Evolutionary conservation across 2,888 invertebrate species (phyloP).

Genomic region (Phorcus lineatus): DNA sequence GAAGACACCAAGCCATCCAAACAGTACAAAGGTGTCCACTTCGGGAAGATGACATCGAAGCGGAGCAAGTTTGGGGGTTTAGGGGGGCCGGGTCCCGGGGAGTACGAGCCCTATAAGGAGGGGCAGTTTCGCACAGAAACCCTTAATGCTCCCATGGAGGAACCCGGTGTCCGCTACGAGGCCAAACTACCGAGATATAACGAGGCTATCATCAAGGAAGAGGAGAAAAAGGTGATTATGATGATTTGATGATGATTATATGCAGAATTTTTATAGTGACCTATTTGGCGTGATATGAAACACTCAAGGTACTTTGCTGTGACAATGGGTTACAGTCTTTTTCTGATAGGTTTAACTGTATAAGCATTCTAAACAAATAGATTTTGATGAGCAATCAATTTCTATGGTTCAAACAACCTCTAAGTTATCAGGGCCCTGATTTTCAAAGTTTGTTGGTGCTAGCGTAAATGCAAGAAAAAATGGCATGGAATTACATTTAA

Average conservation of each 20-base stretch:
- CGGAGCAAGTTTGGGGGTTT: slow-evolving; percentile 66
- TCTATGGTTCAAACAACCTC: no score
- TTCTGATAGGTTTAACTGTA: no score
- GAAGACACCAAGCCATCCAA: slow-evolving; percentile 58
- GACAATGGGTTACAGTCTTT: no score
- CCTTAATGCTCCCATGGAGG: slow-evolving; percentile 52
- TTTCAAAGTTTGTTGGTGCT: no score
- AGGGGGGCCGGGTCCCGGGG: slow-evolving; percentile 73
- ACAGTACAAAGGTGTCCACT: slow-evolving; percentile 72
- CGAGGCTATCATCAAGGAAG: slow-evolving; percentile 68
- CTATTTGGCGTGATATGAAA: background rate
- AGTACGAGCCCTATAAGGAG: slow-evolving; percentile 71
- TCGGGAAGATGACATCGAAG: slow-evolving; percentile 70
- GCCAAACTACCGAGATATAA: slow-evolving; percentile 73
- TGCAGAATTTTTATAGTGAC: background rate
- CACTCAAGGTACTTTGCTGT: no score
- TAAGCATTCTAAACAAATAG: no score
- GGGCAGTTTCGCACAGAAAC: slow-evolving; percentile 54
- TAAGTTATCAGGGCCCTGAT: no score
- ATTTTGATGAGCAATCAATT: no score
- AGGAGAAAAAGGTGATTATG: slow-evolving; percentile 69
- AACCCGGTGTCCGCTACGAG: slow-evolving; percentile 59
- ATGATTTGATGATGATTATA: background rate
- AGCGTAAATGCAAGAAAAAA: no score
- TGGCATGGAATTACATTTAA: no score